A percentile compares a stretch with the other conserved stretches of the same genome.
Conservation (phyloP, 2,113 vertebrate genomes). For the Lepisosteus oculatus region DNA sequence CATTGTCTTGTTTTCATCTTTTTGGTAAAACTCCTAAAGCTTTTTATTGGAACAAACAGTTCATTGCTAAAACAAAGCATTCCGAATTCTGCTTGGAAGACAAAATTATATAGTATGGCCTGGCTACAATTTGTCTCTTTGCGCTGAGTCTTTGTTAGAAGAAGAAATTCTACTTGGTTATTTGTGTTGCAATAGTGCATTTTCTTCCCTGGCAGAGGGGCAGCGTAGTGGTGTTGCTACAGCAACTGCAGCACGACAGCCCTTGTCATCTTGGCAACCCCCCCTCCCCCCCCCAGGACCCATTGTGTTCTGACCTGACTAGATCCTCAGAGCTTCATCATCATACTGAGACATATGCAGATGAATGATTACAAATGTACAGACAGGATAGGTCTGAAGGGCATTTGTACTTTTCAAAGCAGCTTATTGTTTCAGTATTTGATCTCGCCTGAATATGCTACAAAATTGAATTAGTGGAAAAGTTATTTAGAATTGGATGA, state of each 20-base stretch:
- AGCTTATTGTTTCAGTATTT: background rate
- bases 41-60: background rate
- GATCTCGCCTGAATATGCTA: no score
- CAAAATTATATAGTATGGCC: background rate
- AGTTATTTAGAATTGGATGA: no score
- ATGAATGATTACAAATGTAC: slow-evolving; percentile 9
- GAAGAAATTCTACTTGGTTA: background rate
- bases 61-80: background rate
- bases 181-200: slow-evolving; percentile 12
- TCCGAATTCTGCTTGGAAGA: background rate
- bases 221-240: slow-evolving; percentile 38
- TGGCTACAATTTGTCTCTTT: slow-evolving; percentile 8
- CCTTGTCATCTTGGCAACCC: slow-evolving; percentile 40
- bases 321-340: background rate
- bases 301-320: slow-evolving; percentile 4
- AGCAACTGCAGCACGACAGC: slow-evolving; percentile 36
- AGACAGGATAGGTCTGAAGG: background rate
- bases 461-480: no score
- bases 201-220: slow-evolving; percentile 24
- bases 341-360: slow-evolving; percentile 8
- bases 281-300: background rate
- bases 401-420: background rate
- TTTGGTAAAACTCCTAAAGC: no score
- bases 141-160: slow-evolving; percentile 1
- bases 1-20: no score